Evolutionary conservation across 2,888 invertebrate genomes (phyloP).

Genomic region (Synergus japonicus): DNA sequence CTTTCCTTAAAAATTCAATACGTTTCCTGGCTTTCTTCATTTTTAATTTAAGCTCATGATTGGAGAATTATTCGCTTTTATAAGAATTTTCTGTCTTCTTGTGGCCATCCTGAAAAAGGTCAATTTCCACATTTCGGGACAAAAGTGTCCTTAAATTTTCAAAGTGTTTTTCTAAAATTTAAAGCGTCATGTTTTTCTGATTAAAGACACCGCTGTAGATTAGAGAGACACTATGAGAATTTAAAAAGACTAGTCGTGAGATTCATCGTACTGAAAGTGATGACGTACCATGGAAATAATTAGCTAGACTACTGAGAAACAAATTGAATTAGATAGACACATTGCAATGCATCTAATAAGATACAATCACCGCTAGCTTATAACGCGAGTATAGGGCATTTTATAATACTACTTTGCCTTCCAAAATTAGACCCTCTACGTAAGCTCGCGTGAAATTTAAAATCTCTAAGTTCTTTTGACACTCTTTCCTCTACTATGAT

Average conservation of each 20-base stretch:
- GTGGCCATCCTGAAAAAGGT: constrained; percentile 2
- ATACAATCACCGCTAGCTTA: constrained; percentile 71
- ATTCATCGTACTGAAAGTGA: neutral
- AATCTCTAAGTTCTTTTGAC: neutral
- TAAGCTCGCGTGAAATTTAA: constrained; percentile 12
- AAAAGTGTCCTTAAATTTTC: no score
- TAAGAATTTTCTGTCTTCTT: no score
- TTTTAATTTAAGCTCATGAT: no score
- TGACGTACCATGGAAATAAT: constrained; percentile 50
- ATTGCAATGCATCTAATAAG: constrained; percentile 62
- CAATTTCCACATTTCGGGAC: neutral
- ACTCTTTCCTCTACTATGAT: constrained; percentile 49
- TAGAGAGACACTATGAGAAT: no score
- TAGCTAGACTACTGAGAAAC: constrained; percentile 60
- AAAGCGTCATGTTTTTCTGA: no score
- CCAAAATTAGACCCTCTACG: constrained; percentile 65
- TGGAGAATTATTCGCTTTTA: no score
- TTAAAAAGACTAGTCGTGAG: neutral
- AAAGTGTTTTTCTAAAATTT: no score
- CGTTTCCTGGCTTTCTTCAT: no score
- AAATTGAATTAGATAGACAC: constrained; percentile 68
- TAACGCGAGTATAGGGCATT: constrained; percentile 69
- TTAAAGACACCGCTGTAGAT: no score
- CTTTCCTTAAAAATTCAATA: no score
- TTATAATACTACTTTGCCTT: constrained; percentile 72